Evolutionary conservation across 2,888 invertebrate genomes (phyloP).

Genomic region (Lepidochitona cinerea): DNA sequence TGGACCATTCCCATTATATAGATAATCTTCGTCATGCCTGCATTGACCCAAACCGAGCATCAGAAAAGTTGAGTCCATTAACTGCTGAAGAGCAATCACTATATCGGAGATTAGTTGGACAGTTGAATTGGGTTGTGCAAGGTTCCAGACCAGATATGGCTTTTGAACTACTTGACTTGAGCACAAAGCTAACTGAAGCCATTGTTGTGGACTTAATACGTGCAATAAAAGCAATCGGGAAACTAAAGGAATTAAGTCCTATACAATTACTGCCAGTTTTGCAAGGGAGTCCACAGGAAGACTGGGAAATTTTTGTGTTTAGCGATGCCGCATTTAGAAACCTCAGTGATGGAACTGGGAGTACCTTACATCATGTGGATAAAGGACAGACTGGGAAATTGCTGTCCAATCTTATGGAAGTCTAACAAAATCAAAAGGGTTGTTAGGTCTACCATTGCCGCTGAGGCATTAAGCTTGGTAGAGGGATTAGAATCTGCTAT

Average conservation of each 20-base stretch:
- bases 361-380: too few species aligned
- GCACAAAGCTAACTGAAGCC: slow-evolving; percentile 21
- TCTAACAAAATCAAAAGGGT: too few species aligned
- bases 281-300: neutral
- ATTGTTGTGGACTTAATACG: slow-evolving; percentile 12
- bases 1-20: neutral
- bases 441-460: too few species aligned
- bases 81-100: slow-evolving; percentile 17
- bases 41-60: neutral
- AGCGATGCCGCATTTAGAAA: too few species aligned
- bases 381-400: too few species aligned
- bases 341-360: too few species aligned
- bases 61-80: slow-evolving; percentile 13
- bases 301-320: too few species aligned
- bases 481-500: too few species aligned
- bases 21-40: neutral
- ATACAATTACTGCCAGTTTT: neutral
- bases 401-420: too few species aligned
- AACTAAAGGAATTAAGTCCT: too few species aligned
- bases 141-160: too few species aligned
- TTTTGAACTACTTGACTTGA: slow-evolving; percentile 26
- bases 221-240: slow-evolving; percentile 9
- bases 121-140: slow-evolving; percentile 29
- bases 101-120: slow-evolving; percentile 18
- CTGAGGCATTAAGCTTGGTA: too few species aligned